Base-by-base conservation (phyloP, 2,797 vertebrate species). In the Argyrosomus regius region DNA sequence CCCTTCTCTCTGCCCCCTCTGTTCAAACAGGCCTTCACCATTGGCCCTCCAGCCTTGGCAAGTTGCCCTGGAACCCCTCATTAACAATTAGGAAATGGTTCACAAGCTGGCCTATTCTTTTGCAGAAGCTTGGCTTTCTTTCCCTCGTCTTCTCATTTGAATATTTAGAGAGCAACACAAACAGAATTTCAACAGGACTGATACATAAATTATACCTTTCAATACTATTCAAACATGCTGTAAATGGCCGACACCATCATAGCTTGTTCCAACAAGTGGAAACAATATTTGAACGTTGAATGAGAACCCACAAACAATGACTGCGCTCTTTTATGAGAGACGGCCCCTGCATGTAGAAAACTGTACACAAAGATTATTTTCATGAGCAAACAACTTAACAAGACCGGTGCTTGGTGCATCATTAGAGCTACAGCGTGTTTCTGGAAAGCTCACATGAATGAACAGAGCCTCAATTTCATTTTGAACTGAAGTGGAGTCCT, bases 11-110 rank as follows among this genome's bases (percentile, higher is more conserved):
- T 76, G 53, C 82, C 58, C 80, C 72, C 76, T 66, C 89, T 88
- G 89, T 82, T 87, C 84, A 83, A 89, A 90, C 80, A 84, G 74
- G 81, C 77, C 24, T 87, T 89, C 85, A 11, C 77, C 75, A 81
- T 90, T 94, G 94, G 93, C 85, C 90, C 94, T 91, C 78, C 82
- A 84, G 87, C 80, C 72, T 93, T 95, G 95, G 94, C 92, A 91
- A 49, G 26, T 61, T 83, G 90, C 93, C 92, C 82, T 60, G 74
- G 87, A 91, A 83, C 81, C 88, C 93, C 85, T 96, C 93, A 95
- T 95, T 92, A 93, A 96, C 95, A 96, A 95, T 94, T 95, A 96
- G 95, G 95, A 96, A 98, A 97, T 96, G 96, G 95, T 97, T 96
- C 97, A 96, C 96, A 96, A 96, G 94, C 94, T 89, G 82, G 82